Percentiles rank a stretch among this genome's conserved stretches.
phyloP scores from a whole-genome alignment of 2,113 vertebrate species.

The Sciurus niger region DNA sequence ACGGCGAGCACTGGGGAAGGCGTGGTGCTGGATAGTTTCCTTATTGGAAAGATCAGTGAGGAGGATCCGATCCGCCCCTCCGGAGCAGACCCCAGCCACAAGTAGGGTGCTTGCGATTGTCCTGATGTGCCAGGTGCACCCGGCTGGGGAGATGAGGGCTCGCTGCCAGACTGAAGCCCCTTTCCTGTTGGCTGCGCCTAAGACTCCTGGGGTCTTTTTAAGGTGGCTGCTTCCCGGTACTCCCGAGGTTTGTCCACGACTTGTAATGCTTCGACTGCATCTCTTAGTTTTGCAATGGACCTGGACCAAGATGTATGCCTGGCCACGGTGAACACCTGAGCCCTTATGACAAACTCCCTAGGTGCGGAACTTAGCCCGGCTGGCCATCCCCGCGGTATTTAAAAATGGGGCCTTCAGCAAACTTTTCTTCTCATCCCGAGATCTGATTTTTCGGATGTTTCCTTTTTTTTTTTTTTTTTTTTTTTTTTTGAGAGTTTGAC shows the following conservation, averaged over 20 bases:
- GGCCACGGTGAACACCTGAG: rapidly evolving
- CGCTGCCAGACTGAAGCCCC: not conserved
- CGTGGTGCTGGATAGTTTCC: not conserved
- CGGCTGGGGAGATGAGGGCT: not conserved
- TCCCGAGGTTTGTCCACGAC: not conserved
- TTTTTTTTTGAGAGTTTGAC: slow-evolving; percentile 25
- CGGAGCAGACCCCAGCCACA: not conserved
- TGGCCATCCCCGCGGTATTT: not conserved
- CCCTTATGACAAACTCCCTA: not conserved
- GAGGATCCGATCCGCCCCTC: no score
- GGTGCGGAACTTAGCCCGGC: no score
- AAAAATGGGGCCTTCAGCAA: not conserved
- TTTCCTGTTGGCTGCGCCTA: rapidly evolving
- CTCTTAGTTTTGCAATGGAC: not conserved
- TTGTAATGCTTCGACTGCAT: not conserved
- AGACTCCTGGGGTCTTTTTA: not conserved
- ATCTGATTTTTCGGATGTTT: not conserved
- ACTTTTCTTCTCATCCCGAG: not conserved
- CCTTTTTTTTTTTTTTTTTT: not conserved
- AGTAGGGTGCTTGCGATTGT: not conserved
- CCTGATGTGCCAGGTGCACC: not conserved
- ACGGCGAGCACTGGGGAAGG: not conserved
- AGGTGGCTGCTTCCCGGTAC: not conserved
- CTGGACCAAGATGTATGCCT: not conserved
- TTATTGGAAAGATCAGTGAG: no score